These are phyloP conservation scores for Eupithecia subfuscata DNA, from an alignment of 2,888 invertebrate species.

Conservation along the genomic window DNA sequence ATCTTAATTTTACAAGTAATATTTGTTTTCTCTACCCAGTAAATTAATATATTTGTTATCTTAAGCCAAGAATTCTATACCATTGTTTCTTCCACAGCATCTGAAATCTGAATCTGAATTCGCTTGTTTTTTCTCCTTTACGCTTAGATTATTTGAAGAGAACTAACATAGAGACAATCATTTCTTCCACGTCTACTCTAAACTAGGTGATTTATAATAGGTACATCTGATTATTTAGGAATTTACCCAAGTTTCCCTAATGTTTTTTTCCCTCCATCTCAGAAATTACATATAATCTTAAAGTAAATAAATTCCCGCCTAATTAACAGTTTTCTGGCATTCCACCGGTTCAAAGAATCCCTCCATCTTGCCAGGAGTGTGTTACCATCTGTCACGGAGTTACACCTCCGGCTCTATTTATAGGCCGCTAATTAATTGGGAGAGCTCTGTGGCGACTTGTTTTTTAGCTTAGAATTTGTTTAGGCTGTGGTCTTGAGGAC, in stretches of 20 bases:
- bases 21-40: neutral
- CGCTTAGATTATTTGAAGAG: neutral
- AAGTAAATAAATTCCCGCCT: constrained; percentile 70
- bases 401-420: constrained; percentile 74
- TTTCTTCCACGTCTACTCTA: neutral
- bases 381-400: constrained; percentile 77
- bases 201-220: neutral
- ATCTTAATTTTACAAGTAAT: neutral
- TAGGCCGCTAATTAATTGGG: constrained; percentile 75
- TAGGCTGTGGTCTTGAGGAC: neutral
- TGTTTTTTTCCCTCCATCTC: neutral
- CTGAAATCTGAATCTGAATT: too few relatives aligned
- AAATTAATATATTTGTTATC: neutral
- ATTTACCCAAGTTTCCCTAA: neutral
- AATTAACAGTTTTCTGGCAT: constrained; percentile 73
- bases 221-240: neutral
- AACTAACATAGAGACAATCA: neutral
- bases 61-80: neutral
- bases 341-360: constrained; percentile 67
- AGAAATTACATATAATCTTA: constrained; percentile 22
- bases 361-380: constrained; percentile 68
- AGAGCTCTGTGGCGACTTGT: constrained; percentile 43
- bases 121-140: neutral
- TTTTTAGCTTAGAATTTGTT: constrained; percentile 22
- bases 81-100: neutral